These are phyloP conservation scores for Furnarius figulus DNA, from an alignment of 2,113 vertebrate species.

Conservation along the genomic window DNA sequence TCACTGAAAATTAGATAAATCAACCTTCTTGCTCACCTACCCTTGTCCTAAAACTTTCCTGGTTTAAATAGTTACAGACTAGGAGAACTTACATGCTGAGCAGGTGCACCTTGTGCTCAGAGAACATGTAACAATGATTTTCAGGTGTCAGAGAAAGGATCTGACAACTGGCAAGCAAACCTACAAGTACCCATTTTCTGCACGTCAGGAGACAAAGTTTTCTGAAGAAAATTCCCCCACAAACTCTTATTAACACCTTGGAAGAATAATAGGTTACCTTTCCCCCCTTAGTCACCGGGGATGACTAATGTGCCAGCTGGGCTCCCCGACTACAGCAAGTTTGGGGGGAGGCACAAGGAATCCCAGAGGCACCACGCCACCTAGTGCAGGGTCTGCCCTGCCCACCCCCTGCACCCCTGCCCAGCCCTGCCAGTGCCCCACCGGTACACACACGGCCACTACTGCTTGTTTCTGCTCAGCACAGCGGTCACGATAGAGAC, in stretches of 20 bases:
- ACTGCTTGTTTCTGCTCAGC: neutral
- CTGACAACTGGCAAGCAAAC: neutral
- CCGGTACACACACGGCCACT: neutral
- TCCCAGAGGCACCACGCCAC: neutral
- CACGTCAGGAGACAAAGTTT: neutral
- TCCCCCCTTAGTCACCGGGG: neutral
- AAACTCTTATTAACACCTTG: neutral
- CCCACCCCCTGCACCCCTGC: neutral
- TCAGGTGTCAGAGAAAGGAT: neutral
- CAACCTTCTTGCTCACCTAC: neutral
- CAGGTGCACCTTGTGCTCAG: neutral
- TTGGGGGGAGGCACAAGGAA: neutral
- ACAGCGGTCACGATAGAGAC: fast-evolving
- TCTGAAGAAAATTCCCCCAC: neutral
- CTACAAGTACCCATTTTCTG: neutral
- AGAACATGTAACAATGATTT: neutral
- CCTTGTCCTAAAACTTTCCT: neutral
- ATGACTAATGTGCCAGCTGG: neutral
- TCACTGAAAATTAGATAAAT: neutral
- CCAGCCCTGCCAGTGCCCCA: neutral
- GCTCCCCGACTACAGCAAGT: neutral
- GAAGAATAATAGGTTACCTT: neutral
- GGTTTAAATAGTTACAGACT: neutral
- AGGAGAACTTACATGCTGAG: neutral
- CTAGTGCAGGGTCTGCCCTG: neutral